Evolutionary conservation across 1,140 invertebrate genomes (phyloP), one percentile per base, ranked within the genome.

Genomic region (Rhyzopertha dominica): DNA sequence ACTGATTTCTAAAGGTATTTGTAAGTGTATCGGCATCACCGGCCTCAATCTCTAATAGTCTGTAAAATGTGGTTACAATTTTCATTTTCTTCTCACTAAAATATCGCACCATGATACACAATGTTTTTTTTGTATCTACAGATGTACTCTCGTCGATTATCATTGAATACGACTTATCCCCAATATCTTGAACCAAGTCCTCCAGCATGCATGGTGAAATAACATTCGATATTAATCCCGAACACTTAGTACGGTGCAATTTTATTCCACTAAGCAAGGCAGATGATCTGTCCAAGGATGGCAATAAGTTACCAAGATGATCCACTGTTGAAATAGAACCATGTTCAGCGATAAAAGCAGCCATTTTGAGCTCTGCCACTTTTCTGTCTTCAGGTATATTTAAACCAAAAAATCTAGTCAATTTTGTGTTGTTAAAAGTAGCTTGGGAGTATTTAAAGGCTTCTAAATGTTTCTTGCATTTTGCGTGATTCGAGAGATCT

Each of bases 291-390:
- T 63, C 59, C 5, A 63, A 41, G 17, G 45, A 35, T 23, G 49
- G 41, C 5, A 63, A 26, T 17, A 65, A 20, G 17, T 51, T 32
- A 12, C 52, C 36, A 10, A 67, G 31, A 54, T 67, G 62, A 49
- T 67, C 55, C 8, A 62, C 52, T 4, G 62, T 59, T 36, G 25
- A 12, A n/a, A 63, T 9, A n/a, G 57, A 57, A 43, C 53, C 56
- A 30, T 66, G 62, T 25, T 65, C 62, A 4, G 62, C 61, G n/a
- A 65, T 53, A 52, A 63, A 65, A 10, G 56, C 58, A 44, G 65
- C 53, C 1, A 67, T 58, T 58, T 67, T 62, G 22, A 67, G 47
- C 49, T 66, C 61, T 8, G 59, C 57, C 14, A 57, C 59, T 47
- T 64, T 66, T 13, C 31, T 48, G 14, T 18, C 51, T 32, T 58